These are phyloP conservation scores for Forpus xanthops DNA, from an alignment of 2,797 vertebrate genomes.

Conservation along the genomic window DNA sequence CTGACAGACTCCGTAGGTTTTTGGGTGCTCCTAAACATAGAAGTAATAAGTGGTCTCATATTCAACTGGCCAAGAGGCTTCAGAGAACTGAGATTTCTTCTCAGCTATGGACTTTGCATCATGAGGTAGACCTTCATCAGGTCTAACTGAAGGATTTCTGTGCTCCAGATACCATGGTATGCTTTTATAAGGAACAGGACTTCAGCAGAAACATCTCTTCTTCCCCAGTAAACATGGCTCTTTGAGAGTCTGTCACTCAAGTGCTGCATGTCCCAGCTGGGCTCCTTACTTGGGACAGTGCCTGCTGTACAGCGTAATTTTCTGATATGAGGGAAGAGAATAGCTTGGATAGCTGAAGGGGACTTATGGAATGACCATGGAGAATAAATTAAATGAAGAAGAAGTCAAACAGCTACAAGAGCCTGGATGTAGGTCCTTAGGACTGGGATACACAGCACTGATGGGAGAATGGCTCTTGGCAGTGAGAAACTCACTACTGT, in stretches of 20 bases:
- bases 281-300: background rate
- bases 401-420: background rate
- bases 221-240: fast-evolving
- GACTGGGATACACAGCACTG: background rate
- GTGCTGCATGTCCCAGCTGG: background rate
- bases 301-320: background rate
- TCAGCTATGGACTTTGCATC: background rate
- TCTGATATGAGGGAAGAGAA: background rate
- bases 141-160: background rate
- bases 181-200: background rate
- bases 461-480: background rate
- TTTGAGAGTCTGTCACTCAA: background rate
- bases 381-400: background rate
- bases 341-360: background rate
- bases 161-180: background rate
- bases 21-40: background rate
- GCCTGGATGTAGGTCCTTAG: background rate
- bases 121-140: background rate
- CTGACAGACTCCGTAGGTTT: background rate
- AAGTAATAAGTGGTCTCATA: background rate
- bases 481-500: background rate
- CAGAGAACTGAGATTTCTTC: background rate
- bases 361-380: fast-evolving
- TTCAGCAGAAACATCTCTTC: background rate
- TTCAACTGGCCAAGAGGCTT: background rate